Evolutionary conservation across 2,113 vertebrate genomes (phyloP).

Genomic region (Cricetomys ansorgei): DNA sequence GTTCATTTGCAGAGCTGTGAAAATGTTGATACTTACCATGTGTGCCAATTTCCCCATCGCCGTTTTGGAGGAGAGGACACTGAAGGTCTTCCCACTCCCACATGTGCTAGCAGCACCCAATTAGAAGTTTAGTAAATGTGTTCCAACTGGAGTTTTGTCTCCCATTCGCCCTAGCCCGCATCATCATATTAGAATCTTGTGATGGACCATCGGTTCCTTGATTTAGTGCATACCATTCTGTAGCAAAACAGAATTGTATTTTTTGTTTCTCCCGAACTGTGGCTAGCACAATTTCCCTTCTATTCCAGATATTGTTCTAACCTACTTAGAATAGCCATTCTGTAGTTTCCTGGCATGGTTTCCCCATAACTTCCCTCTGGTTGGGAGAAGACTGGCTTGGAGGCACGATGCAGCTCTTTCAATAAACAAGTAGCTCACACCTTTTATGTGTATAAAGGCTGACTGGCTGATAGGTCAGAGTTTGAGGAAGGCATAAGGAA

Average conservation of each 20-base stretch:
- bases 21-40: not conserved
- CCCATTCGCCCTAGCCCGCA: not conserved
- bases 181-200: not conserved
- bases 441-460: not conserved
- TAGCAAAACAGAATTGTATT: no score
- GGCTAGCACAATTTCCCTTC: not conserved
- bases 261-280: not conserved
- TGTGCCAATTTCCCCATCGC: not conserved
- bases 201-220: not conserved
- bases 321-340: not conserved
- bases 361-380: not conserved
- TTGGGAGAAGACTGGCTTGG: not conserved
- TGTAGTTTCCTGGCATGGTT: not conserved
- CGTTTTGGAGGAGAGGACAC: not conserved
- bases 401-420: not conserved
- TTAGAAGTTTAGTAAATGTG: not conserved
- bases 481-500: not conserved
- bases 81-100: not conserved
- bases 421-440: not conserved
- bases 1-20: not conserved
- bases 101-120: not conserved
- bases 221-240: fast-evolving
- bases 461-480: not conserved
- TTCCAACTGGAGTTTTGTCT: not conserved
- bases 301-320: not conserved